Conservation (phyloP, 1,140 invertebrate species). For the Leptonema lineaticorne region DNA sequence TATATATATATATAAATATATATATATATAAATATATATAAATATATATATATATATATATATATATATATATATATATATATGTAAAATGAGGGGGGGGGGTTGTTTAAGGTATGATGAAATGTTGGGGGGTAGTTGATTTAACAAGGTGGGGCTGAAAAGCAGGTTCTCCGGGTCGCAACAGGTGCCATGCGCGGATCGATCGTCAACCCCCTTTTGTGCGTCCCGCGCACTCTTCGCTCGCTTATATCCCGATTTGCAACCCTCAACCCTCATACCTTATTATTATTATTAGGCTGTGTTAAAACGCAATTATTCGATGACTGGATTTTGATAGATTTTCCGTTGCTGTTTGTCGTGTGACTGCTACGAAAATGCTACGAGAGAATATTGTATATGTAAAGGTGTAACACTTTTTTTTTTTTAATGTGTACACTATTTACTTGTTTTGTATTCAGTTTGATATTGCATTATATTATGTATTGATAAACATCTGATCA, state of each 20-base stretch:
- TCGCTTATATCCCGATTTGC: neutral
- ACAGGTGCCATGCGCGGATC: conserved; percentile 38
- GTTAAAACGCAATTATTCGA: conserved; percentile 10
- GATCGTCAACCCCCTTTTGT: conserved; percentile 12
- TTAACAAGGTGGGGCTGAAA: neutral
- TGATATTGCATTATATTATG: too few relatives aligned
- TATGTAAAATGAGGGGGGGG: neutral
- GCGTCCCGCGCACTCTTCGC: neutral
- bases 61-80: neutral
- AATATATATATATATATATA: neutral
- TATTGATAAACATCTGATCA: too few relatives aligned
- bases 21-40: neutral
- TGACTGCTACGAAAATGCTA: too few relatives aligned
- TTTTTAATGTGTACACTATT: too few relatives aligned
- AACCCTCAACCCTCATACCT: neutral
- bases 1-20: neutral
- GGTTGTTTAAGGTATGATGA: neutral
- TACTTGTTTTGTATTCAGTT: too few relatives aligned
- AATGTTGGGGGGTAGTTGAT: neutral
- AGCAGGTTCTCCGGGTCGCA: conserved; percentile 20
- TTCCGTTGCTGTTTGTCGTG: too few relatives aligned
- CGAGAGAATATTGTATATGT: too few relatives aligned
- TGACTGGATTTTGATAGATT: too few relatives aligned
- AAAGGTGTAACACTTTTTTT: too few relatives aligned
- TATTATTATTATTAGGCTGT: too few relatives aligned